phyloP scores from a whole-genome alignment of 2,888 invertebrate species.

The Macrophya alboannulata region DNA sequence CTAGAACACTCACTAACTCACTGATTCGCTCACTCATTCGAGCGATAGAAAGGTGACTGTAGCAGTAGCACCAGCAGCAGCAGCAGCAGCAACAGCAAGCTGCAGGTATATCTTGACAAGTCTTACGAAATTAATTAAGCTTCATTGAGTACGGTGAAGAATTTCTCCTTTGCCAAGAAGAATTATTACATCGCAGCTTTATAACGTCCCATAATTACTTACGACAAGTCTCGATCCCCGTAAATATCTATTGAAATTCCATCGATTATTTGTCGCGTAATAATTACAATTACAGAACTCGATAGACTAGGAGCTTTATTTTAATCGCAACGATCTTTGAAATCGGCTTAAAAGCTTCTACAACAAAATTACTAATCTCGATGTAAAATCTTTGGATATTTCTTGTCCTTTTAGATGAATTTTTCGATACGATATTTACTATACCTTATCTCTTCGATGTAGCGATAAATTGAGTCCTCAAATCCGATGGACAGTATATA shows the following conservation, averaged over 20 bases:
- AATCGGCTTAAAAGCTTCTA: neutral
- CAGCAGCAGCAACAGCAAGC: neutral
- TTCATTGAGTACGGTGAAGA: neutral
- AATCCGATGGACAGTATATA: neutral
- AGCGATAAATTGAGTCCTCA: neutral
- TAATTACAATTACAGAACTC: neutral
- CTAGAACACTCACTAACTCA: neutral
- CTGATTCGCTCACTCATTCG: conserved; percentile 2
- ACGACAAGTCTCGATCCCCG: neutral
- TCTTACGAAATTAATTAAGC: conserved; percentile 24
- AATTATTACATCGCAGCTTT: neutral
- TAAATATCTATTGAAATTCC: conserved; percentile 21
- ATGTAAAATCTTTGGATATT: neutral
- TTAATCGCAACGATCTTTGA: neutral
- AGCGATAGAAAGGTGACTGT: neutral
- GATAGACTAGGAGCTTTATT: neutral
- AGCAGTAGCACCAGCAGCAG: neutral
- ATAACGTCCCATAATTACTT: neutral
- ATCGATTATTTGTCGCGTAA: neutral
- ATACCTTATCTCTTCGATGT: neutral
- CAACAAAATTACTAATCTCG: neutral
- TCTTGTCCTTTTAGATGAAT: neutral
- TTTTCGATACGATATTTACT: neutral
- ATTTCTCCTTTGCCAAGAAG: neutral
- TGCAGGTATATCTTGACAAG: conserved; percentile 30